Conservation (phyloP, 2,113 vertebrate genomes). For the Phaetusa simplex region DNA sequence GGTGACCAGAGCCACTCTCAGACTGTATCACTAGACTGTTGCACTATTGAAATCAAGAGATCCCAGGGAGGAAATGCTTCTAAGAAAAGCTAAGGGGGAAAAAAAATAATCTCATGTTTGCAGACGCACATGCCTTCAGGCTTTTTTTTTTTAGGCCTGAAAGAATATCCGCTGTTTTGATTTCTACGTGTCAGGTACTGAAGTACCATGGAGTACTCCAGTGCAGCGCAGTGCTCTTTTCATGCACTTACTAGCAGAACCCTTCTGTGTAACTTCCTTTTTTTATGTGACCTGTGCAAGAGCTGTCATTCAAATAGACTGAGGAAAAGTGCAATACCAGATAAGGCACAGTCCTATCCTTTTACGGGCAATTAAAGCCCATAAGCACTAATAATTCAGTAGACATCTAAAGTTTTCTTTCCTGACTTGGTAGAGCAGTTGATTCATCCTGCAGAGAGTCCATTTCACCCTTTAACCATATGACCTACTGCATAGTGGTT, state of each 20-base stretch:
- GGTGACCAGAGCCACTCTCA: not conserved
- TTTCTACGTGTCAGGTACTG: not conserved
- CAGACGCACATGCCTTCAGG: not conserved
- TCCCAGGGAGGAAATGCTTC: not conserved
- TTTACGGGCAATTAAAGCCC: not conserved
- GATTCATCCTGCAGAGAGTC: not conserved
- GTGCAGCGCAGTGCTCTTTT: not conserved
- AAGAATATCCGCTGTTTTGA: not conserved
- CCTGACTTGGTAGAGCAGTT: not conserved
- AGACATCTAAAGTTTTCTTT: not conserved
- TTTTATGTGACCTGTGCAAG: not conserved
- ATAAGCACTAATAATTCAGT: not conserved
- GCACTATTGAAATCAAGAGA: not conserved
- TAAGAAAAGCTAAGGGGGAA: not conserved
- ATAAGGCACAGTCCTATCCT: not conserved
- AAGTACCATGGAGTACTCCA: not conserved
- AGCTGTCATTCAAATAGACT: conserved; percentile 2
- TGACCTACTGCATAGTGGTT: not conserved
- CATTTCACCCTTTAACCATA: not conserved
- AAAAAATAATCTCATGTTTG: not conserved
- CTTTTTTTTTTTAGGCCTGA: not conserved
- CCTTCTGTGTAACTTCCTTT: not conserved
- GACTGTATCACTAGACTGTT: not conserved
- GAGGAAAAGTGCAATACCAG: conserved; percentile 18
- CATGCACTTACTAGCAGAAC: not conserved